Conservation (phyloP, 2,113 vertebrate genomes). For the Corythornis cristatus region DNA sequence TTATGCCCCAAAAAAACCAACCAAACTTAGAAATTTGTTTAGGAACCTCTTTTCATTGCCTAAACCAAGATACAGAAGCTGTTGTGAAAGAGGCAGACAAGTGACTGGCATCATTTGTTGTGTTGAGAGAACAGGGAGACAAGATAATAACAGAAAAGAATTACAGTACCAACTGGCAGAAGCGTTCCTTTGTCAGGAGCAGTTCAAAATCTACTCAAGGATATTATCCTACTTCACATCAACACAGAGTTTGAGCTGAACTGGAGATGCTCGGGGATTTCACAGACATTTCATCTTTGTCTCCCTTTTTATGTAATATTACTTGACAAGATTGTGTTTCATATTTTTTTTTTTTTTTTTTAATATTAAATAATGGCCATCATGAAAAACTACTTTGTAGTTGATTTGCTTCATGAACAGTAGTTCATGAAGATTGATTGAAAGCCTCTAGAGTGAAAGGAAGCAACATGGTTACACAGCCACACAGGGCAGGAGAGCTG, state of each 20-base stretch:
- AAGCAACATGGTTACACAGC: not conserved
- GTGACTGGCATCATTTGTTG: not conserved
- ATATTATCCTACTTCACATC: not conserved
- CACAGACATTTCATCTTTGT: not conserved
- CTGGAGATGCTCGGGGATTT: not conserved
- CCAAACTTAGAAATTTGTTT: not conserved
- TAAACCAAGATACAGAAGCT: not conserved
- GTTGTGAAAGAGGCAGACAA: conserved; percentile 21
- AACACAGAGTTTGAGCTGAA: not conserved
- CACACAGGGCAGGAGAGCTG: not conserved
- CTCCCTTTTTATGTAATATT: not conserved
- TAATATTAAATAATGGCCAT: not conserved
- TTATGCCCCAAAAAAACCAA: not conserved
- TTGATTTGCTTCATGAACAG: not conserved
- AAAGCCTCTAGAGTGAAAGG: not conserved
- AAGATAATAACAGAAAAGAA: conserved; percentile 29
- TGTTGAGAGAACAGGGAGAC: not conserved
- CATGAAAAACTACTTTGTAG: not conserved
- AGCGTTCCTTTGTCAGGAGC: not conserved
- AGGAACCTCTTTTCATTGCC: not conserved
- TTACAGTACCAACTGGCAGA: not conserved
- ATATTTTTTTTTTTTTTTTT: not conserved
- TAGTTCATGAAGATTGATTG: not conserved
- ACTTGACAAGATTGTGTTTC: not conserved
- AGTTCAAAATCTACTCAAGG: conserved; percentile 17